Conservation (phyloP, 1,140 invertebrate genomes). For the Amyelois transitella region DNA sequence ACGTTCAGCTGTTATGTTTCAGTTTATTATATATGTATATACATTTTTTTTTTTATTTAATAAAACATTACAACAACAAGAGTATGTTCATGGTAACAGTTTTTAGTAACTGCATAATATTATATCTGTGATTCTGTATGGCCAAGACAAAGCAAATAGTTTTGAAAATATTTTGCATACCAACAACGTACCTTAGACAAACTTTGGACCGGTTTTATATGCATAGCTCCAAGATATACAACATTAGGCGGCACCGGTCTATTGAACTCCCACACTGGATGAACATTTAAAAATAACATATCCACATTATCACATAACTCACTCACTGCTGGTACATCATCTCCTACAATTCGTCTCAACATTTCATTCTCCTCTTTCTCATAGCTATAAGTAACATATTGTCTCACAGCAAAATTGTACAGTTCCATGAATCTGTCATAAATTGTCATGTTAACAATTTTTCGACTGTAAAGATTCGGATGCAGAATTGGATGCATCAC, state of each 20-base stretch:
- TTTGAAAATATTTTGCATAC: constrained; percentile 26
- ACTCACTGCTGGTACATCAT: constrained; percentile 34
- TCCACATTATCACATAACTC: constrained; percentile 67
- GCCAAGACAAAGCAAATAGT: background rate
- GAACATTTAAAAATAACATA: constrained; percentile 71
- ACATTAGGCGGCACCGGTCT: constrained; percentile 66
- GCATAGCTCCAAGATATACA: constrained; percentile 65
- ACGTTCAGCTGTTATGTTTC: too few species aligned
- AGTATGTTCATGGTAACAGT: too few species aligned
- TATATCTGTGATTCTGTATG: too few species aligned
- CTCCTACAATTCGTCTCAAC: constrained; percentile 21
- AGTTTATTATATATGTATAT: too few species aligned
- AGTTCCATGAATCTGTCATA: constrained; percentile 37
- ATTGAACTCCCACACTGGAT: constrained; percentile 61
- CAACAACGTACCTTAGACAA: constrained; percentile 5
- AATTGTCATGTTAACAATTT: constrained; percentile 27
- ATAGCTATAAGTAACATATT: background rate
- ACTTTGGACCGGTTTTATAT: constrained; percentile 46
- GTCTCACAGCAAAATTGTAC: constrained; percentile 13
- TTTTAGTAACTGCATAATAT: too few species aligned
- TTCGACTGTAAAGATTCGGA: constrained; percentile 47
- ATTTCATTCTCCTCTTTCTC: constrained; percentile 16
- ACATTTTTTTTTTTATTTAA: too few species aligned
- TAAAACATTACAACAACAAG: too few species aligned
- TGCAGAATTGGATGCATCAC: constrained; percentile 61